These are phyloP conservation scores for Falcaria lacertinaria DNA, from an alignment of 2,888 invertebrate genomes.

Conservation along the genomic window DNA sequence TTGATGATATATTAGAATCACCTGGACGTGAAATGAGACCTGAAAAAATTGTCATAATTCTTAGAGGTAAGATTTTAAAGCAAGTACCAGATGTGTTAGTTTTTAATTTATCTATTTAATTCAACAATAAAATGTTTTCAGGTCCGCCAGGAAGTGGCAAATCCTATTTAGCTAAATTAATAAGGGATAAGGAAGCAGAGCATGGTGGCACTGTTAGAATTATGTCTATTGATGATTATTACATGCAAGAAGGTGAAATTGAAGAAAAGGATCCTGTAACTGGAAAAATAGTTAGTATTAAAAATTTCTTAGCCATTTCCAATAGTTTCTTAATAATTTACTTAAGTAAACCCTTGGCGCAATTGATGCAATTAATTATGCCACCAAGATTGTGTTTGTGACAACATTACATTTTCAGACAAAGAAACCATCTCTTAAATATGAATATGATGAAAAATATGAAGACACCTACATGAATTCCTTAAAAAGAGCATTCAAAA, in stretches of 20 bases:
- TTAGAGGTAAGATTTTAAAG: constrained; percentile 80
- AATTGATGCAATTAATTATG: no score
- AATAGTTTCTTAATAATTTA: no score
- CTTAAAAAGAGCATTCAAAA: constrained; percentile 93
- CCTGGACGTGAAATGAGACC: constrained; percentile 92
- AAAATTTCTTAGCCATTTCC: background rate
- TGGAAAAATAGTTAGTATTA: constrained; percentile 82
- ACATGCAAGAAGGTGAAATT: constrained; percentile 91
- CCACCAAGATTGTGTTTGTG: background rate
- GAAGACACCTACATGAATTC: constrained; percentile 91
- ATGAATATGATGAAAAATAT: constrained; percentile 92
- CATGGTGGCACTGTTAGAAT: constrained; percentile 94
- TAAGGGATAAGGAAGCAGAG: constrained; percentile 90
- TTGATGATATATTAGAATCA: constrained; percentile 90
- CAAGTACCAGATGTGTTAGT: no score
- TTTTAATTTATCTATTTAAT: no score
- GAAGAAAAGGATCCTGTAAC: constrained; percentile 84
- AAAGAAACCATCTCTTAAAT: constrained; percentile 85
- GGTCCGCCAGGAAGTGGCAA: constrained; percentile 97
- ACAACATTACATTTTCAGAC: constrained; percentile 51
- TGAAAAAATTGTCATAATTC: constrained; percentile 89
- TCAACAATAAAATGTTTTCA: constrained; percentile 19
- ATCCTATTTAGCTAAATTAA: constrained; percentile 92
- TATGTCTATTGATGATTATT: constrained; percentile 96
- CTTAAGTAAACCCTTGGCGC: no score